These are phyloP conservation scores for Hylaeus anthracinus DNA, from an alignment of 1,140 invertebrate species.

Conservation along the genomic window DNA sequence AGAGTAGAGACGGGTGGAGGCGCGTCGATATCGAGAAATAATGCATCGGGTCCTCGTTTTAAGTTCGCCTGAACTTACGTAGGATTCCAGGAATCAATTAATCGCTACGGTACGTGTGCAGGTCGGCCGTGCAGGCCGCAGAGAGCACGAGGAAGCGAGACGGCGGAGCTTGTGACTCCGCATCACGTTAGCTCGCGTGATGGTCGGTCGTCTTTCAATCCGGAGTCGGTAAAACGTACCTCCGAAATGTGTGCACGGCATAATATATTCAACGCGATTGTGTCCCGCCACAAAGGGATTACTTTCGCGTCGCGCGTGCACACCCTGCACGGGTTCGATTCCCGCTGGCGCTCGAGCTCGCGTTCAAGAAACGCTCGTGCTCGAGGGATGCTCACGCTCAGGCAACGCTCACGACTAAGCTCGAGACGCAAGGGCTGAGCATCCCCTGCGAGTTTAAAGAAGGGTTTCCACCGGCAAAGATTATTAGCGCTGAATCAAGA, in stretches of 20 bases:
- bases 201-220: conserved; percentile 65
- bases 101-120: conserved; percentile 40
- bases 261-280: conserved; percentile 61
- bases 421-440: too few relatives aligned
- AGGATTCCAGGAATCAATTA: conserved; percentile 62
- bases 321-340: neutral
- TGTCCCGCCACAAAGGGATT: conserved; percentile 46
- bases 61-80: conserved; percentile 38
- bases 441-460: too few relatives aligned
- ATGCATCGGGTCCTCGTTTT: conserved; percentile 40
- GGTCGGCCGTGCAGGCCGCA: neutral
- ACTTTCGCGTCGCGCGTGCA: conserved; percentile 18
- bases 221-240: conserved; percentile 61
- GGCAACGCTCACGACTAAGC: too few relatives aligned
- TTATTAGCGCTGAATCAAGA: too few relatives aligned
- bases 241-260: conserved; percentile 55
- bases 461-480: too few relatives aligned
- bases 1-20: too few relatives aligned
- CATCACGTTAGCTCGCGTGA: conserved; percentile 67
- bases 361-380: too few relatives aligned
- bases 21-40: conserved; percentile 45
- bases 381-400: too few relatives aligned
- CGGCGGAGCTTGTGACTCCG: conserved; percentile 43
- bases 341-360: neutral
- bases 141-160: neutral